A percentile compares a stretch with the other conserved stretches of the same genome.
phyloP scores from a whole-genome alignment of 2,888 invertebrate genomes.

The Ectemnius cavifrons region DNA sequence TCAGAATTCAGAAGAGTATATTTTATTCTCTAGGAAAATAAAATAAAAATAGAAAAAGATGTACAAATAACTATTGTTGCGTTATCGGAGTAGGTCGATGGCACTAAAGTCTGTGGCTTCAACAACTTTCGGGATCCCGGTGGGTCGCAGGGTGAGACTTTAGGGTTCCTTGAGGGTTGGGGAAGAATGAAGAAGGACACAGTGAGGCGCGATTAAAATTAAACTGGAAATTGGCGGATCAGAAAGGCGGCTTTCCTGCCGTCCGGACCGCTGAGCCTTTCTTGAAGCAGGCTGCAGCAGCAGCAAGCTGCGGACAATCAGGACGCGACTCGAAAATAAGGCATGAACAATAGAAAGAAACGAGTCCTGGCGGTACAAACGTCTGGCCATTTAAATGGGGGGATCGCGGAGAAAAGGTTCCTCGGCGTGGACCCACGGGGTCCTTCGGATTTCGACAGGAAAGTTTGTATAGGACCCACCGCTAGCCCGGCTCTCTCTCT shows the following conservation, averaged over 20 bases:
- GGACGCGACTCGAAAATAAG: conserved; percentile 69
- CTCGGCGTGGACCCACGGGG: conserved; percentile 57
- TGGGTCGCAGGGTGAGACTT: background rate
- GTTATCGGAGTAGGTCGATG: too few relatives aligned
- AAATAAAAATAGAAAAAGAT: too few relatives aligned
- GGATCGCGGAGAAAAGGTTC: conserved; percentile 58
- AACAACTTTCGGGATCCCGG: too few relatives aligned
- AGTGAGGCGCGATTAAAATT: conserved; percentile 45
- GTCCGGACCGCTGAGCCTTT: conserved; percentile 32
- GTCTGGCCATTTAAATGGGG: conserved; percentile 68
- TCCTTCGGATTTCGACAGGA: conserved; percentile 56
- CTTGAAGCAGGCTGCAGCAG: conserved; percentile 7
- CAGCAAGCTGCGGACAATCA: conserved; percentile 40
- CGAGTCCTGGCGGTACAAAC: conserved; percentile 59
- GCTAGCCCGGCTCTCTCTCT: conserved; percentile 42
- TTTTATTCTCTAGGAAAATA: too few relatives aligned
- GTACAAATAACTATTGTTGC: too few relatives aligned
- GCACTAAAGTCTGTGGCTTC: too few relatives aligned
- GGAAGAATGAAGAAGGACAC: conserved; percentile 23
- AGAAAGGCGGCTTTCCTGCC: background rate
- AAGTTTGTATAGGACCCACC: conserved; percentile 61
- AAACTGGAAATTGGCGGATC: conserved; percentile 60
- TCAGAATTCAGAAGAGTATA: too few relatives aligned
- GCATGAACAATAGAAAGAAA: conserved; percentile 68
- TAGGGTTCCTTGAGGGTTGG: background rate